Base-by-base conservation (phyloP, 2,113 vertebrate genomes). In the Hyperopisus bebe region DNA sequence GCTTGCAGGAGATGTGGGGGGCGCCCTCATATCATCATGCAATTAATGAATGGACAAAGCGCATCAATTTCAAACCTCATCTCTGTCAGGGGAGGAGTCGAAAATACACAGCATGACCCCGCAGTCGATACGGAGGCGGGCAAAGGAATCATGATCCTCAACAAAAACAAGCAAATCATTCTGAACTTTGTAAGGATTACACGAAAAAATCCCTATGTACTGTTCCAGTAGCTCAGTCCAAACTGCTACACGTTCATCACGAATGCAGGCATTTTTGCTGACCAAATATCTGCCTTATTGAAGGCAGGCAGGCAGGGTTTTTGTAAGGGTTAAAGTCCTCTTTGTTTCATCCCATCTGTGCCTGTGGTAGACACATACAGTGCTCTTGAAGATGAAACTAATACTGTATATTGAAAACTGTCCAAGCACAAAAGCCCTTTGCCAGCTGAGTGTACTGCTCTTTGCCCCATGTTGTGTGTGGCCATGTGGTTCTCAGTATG, bases 401-500 rank as follows among this genome's bases (percentile, higher is more conserved):
- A 93, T 91, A 90, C 90, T 87, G 86, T 70, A 74, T 62, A 89
- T 92, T 92, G 92, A 93, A 92, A 92, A 66, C 62, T 83, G 91
- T 91, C 92, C 93, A 92, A 92, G 90, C 90, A 51, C 66, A 77
- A 42, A 83, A 80, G 50, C 51, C 50, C 86, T 44, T 89, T 93
- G 93, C 93, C 92, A 90, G 92, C 92, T 94, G 95, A 90, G 93
- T 90, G 94, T 50, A 95, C 88, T 92, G 94, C 93, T 96, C 94
- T 94, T 95, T 94, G 95, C 94, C 95, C 95, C 96, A 96, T 95
- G 95, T 94, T 92, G 96, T 95, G 95, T 89, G 89, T 93, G 94
- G 95, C 96, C 96, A 97, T 97, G 97, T 97, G 96, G 96, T 94
- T 94, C 96, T 91, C 96, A 47, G 91, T 95, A 93, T 94, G 97